Base-by-base conservation (phyloP, 1,140 invertebrate genomes). In the Ips nitidus region DNA sequence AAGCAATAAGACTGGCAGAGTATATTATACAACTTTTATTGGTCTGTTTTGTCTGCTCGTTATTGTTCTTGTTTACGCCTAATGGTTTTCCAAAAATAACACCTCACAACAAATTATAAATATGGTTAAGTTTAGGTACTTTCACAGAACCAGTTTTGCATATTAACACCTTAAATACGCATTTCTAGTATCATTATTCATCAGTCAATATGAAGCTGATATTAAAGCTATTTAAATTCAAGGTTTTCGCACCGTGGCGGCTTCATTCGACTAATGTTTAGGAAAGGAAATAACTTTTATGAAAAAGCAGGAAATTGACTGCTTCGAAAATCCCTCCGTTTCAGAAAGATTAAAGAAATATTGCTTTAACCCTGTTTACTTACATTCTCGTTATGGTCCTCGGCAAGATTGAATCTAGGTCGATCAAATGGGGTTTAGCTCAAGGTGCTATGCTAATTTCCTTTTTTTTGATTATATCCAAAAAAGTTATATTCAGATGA, bases 301-400 rank as follows among this genome's bases (percentile, higher is more conserved):
- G 50, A 41, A 52, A 63, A 63, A 38, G n/a, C 61, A 63, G 61
- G 61, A 63, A 63, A 63, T 63, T 63, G 61, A 40, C 47, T 63
- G 61, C 38, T 38, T 53, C 8, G 4, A 63, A 63, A 52, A 52
- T 6, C 6, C 47, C 45, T 22, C 38, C 40, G 41, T 40, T 41
- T 53, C 7, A 52, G 40, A 38, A 52, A 8, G 50, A 63, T 53
- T 63, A 7, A 40, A 40, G 61, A 52, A 63, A 63, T 63, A 63
- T 63, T 41, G 40, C 61, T 63, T 63, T 36, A 52, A 52, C 61
- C 61, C 37, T 52, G 53, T 52, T 63, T 52, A 63, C 61, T 42
- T 63, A 61, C 37, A 61, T 61, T 47, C 7, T 61, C 37, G 36
- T 37, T 4, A 43, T 47, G 22, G 5, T 43, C 36, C 38, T 61